A percentile compares a stretch with the other conserved stretches of the same genome.
These are phyloP conservation scores for Halictus quadricinctus DNA, from an alignment of 2,888 invertebrate species.

Conservation along the genomic window DNA sequence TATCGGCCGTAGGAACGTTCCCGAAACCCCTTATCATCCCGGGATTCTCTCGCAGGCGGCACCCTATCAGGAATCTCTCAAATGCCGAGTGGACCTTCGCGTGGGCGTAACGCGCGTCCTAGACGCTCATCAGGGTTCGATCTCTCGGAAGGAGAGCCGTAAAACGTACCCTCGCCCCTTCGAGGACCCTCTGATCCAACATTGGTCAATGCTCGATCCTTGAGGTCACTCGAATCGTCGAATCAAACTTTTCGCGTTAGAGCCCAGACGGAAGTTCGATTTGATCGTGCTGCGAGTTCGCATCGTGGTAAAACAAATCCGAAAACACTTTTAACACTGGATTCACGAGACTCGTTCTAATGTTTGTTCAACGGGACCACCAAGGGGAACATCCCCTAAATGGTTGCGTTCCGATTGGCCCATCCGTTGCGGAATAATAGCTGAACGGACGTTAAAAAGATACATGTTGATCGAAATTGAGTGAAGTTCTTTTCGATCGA, in stretches of 20 bases:
- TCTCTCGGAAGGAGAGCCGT: conserved; percentile 31
- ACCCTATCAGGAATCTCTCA: conserved; percentile 35
- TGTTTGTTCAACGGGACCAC: no score
- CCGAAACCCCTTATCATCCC: conserved; percentile 22
- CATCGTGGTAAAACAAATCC: background rate
- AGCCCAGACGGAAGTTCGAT: background rate
- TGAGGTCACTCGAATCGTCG: background rate
- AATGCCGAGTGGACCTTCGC: conserved; percentile 29
- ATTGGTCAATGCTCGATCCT: conserved; percentile 6
- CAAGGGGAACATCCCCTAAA: no score
- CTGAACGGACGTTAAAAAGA: no score
- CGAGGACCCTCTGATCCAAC: conserved; percentile 6
- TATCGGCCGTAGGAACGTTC: conserved; percentile 29
- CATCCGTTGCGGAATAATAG: no score
- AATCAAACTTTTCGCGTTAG: background rate
- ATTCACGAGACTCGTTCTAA: no score
- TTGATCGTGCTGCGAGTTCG: background rate
- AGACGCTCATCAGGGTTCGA: conserved; percentile 32
- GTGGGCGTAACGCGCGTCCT: conserved; percentile 37
- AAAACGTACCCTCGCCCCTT: conserved; percentile 35
- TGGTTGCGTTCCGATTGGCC: no score
- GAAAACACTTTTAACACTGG: background rate
- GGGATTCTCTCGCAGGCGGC: background rate
- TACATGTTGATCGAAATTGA: background rate
- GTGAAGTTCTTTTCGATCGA: background rate